Conservation (phyloP, 2,113 vertebrate genomes). For the Oxyruncus cristatus region DNA sequence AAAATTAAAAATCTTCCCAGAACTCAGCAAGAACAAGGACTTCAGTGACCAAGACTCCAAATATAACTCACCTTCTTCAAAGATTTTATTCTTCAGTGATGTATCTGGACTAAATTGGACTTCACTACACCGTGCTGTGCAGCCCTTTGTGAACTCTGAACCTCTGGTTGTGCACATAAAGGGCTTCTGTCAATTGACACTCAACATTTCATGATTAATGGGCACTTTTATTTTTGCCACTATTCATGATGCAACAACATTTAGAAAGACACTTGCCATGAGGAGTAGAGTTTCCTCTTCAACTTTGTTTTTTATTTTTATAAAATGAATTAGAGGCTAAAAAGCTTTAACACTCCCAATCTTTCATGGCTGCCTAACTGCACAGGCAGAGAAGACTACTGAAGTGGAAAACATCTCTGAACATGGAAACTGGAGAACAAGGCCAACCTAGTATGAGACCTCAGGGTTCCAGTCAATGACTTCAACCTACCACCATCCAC, state of each 20-base stretch:
- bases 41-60: not conserved
- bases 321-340: not conserved
- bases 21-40: not conserved
- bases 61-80: not conserved
- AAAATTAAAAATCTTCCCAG: not conserved
- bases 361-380: not conserved
- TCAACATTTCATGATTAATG: not conserved
- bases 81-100: not conserved
- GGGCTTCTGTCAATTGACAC: not conserved
- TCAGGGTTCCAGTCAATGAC: not conserved
- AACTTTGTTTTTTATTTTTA: not conserved
- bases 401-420: not conserved
- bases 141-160: not conserved
- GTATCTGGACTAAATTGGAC: not conserved
- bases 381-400: not conserved
- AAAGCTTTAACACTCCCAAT: not conserved
- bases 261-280: not conserved
- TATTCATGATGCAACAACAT: not conserved
- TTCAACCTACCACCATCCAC: not conserved
- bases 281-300: not conserved
- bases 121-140: not conserved
- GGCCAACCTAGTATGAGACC: not conserved
- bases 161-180: not conserved
- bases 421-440: rapidly evolving
- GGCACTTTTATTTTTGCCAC: not conserved